These are phyloP conservation scores for Columba guinea DNA, from an alignment of 2,797 vertebrate genomes.

Conservation along the genomic window DNA sequence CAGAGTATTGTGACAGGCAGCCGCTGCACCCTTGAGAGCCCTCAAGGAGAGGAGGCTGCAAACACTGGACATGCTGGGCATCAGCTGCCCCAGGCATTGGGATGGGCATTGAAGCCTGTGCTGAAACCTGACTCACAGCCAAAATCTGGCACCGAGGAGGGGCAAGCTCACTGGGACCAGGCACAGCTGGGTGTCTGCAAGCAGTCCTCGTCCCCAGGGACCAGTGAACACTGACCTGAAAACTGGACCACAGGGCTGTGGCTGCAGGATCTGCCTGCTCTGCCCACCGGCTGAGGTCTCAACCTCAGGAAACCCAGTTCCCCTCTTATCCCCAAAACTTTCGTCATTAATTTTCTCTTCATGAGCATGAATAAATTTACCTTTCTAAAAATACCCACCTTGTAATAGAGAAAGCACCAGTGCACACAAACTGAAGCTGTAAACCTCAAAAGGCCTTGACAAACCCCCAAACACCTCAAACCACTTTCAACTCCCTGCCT, in stretches of 20 bases:
- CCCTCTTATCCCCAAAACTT: not conserved
- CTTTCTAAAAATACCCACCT: not conserved
- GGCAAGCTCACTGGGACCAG: fast-evolving
- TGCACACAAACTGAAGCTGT: not conserved
- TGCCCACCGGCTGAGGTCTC: too few species aligned
- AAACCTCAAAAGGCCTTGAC: not conserved
- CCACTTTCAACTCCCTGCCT: not conserved
- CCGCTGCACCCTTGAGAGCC: not conserved
- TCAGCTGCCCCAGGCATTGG: not conserved
- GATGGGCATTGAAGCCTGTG: not conserved
- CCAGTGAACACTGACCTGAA: fast-evolving
- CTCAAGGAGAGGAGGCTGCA: not conserved
- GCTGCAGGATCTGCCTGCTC: not conserved
- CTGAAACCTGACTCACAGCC: not conserved
- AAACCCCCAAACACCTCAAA: not conserved
- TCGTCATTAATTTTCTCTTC: not conserved
- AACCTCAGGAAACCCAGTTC: not conserved
- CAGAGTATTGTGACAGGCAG: not conserved
- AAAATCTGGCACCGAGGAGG: not conserved
- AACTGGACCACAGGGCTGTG: fast-evolving
- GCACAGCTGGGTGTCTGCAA: not conserved
- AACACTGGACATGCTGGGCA: fast-evolving
- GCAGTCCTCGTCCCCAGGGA: not conserved
- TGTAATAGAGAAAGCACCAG: not conserved
- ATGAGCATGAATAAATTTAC: not conserved